Percentiles rank a stretch among this genome's conserved stretches.
These are phyloP conservation scores for Rhabdophis nuchalis DNA, from an alignment of 2,797 vertebrate species.

Conservation along the genomic window DNA sequence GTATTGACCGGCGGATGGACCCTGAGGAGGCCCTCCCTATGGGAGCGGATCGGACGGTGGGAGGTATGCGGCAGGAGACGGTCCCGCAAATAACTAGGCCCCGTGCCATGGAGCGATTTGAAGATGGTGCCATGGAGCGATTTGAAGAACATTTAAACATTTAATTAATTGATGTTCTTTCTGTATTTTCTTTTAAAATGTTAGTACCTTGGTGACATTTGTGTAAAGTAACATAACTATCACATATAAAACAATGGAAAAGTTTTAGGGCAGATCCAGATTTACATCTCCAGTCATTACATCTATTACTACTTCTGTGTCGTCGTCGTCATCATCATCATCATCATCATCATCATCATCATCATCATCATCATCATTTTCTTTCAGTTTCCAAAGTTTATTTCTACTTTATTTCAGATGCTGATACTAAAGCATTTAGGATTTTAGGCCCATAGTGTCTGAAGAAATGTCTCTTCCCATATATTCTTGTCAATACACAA, in stretches of 20 bases:
- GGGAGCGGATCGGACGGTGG: too few species aligned
- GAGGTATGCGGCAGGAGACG: too few species aligned
- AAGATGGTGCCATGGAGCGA: too few species aligned
- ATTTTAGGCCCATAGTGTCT: not conserved
- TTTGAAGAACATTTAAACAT: not conserved
- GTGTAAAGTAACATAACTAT: not conserved
- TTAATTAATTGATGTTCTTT: not conserved
- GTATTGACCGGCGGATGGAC: too few species aligned
- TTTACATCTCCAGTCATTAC: not conserved
- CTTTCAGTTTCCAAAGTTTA: not conserved
- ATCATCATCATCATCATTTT: not conserved
- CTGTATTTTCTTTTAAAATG: not conserved
- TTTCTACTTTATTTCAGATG: not conserved
- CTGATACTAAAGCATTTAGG: not conserved
- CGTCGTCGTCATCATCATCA: not conserved
- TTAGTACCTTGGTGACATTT: not conserved
- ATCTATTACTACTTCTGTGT: not conserved
- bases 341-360: not conserved
- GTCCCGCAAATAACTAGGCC: too few species aligned
- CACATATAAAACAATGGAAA: not conserved
- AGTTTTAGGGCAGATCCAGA: not conserved
- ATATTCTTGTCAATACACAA: not conserved
- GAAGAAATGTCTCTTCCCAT: not conserved
- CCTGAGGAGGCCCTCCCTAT: too few species aligned
- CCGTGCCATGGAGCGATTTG: too few species aligned